A percentile compares a stretch with the other conserved stretches of the same genome.
phyloP scores from a whole-genome alignment of 2,797 vertebrate species.

The Pteronotus mesoamericanus region DNA sequence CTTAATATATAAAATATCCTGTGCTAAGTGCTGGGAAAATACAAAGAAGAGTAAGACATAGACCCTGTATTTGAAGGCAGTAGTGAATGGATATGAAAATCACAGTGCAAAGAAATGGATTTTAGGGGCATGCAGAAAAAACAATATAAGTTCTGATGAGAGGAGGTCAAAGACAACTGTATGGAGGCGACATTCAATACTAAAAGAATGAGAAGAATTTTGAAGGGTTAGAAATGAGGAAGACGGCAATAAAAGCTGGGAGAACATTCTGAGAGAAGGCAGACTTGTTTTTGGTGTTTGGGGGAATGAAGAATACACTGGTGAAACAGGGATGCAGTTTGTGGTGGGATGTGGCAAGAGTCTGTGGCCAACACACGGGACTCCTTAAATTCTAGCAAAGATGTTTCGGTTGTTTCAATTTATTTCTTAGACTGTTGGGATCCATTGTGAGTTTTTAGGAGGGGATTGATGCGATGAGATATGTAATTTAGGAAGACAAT shows the following conservation, averaged over 20 bases:
- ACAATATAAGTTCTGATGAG: background rate
- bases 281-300: background rate
- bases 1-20: background rate
- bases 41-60: background rate
- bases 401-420: background rate
- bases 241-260: background rate
- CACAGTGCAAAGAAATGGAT: background rate
- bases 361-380: background rate
- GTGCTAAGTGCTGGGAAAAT: background rate
- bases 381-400: background rate
- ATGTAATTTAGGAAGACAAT: background rate
- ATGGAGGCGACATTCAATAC: background rate
- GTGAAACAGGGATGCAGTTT: background rate
- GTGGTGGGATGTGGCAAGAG: background rate
- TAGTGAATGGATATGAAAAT: background rate
- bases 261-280: background rate
- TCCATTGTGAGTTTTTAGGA: background rate
- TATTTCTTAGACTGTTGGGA: background rate
- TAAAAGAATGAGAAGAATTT: background rate
- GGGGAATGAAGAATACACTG: background rate
- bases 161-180: background rate
- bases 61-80: background rate
- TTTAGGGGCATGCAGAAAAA: background rate
- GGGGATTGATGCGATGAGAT: background rate
- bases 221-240: background rate